Conservation (phyloP, 1,140 invertebrate species). For the Bombus vancouverensis region DNA sequence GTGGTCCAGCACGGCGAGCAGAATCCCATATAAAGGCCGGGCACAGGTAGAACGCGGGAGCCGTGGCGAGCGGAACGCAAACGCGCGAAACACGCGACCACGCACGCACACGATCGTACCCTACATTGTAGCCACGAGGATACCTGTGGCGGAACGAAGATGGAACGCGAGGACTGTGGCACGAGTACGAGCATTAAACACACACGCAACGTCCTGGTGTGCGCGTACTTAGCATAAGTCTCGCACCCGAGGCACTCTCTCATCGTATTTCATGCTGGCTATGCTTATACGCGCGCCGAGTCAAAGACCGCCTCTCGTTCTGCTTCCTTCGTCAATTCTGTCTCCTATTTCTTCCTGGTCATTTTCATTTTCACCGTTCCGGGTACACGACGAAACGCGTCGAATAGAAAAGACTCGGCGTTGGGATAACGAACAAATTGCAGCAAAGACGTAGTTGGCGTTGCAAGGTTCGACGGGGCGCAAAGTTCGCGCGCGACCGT, state of each 20-base stretch:
- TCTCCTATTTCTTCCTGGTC: slow-evolving; percentile 41
- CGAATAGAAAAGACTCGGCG: neutral
- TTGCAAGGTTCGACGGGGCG: slow-evolving; percentile 7
- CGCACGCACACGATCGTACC: slow-evolving; percentile 18
- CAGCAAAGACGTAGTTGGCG: neutral
- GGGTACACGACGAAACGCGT: slow-evolving; percentile 6
- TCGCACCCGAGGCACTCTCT: slow-evolving; percentile 78
- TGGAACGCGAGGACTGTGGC: slow-evolving; percentile 43
- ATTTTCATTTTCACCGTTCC: slow-evolving; percentile 37
- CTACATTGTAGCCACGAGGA: slow-evolving; percentile 22
- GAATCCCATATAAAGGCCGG: slow-evolving; percentile 60
- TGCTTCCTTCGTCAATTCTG: slow-evolving; percentile 41
- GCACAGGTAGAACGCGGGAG: slow-evolving; percentile 54
- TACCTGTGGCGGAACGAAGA: slow-evolving; percentile 36
- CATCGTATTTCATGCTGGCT: slow-evolving; percentile 77
- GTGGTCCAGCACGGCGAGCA: slow-evolving; percentile 1
- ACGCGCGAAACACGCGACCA: slow-evolving; percentile 54
- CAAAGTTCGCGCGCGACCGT: neutral
- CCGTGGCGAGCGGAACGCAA: slow-evolving; percentile 40
- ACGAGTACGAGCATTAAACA: slow-evolving; percentile 57
- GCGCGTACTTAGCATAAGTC: slow-evolving; percentile 79
- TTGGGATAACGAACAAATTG: neutral
- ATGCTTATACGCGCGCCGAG: slow-evolving; percentile 59
- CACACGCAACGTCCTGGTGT: slow-evolving; percentile 49
- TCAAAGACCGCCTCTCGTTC: slow-evolving; percentile 57